A percentile compares a stretch with the other conserved stretches of the same genome.
phyloP scores from a whole-genome alignment of 2,113 vertebrate species.

The Cyrtonyx montezumae region DNA sequence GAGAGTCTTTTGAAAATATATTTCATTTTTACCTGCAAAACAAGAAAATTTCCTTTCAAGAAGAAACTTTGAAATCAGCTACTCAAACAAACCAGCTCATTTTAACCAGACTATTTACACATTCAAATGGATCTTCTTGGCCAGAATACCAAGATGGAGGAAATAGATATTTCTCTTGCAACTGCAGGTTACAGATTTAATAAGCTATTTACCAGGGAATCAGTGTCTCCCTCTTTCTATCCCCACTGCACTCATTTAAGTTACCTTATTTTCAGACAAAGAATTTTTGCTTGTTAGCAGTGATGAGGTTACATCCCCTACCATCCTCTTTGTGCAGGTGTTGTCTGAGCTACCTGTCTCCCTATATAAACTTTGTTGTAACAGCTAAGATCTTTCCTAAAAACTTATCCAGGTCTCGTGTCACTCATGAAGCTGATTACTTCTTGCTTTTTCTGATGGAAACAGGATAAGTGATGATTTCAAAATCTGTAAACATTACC shows the following conservation, averaged over 20 bases:
- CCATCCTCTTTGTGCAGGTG: background rate
- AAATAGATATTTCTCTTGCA: conserved; percentile 34
- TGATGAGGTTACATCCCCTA: background rate
- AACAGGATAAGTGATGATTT: conserved; percentile 32
- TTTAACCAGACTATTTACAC: conserved; percentile 45
- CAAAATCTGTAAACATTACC: conserved; percentile 35
- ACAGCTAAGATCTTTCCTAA: background rate
- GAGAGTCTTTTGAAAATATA: conserved; percentile 54
- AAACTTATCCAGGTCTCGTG: background rate
- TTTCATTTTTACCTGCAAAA: conserved; percentile 67
- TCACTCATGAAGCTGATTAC: conserved; percentile 44
- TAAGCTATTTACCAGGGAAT: background rate
- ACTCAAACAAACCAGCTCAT: conserved; percentile 25
- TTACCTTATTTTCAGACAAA: background rate
- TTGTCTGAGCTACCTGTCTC: background rate
- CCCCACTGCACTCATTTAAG: background rate
- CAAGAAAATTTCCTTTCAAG: conserved; percentile 55
- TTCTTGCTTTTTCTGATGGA: conserved; percentile 24
- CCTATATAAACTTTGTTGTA: background rate
- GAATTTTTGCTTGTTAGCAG: background rate
- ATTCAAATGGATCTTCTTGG: conserved; percentile 38
- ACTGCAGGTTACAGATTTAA: background rate
- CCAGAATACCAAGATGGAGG: conserved; percentile 17
- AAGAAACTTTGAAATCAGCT: conserved; percentile 47
- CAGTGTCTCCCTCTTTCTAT: accelerated